phyloP scores from a whole-genome alignment of 2,797 vertebrate species.

The Channallabes apus region DNA sequence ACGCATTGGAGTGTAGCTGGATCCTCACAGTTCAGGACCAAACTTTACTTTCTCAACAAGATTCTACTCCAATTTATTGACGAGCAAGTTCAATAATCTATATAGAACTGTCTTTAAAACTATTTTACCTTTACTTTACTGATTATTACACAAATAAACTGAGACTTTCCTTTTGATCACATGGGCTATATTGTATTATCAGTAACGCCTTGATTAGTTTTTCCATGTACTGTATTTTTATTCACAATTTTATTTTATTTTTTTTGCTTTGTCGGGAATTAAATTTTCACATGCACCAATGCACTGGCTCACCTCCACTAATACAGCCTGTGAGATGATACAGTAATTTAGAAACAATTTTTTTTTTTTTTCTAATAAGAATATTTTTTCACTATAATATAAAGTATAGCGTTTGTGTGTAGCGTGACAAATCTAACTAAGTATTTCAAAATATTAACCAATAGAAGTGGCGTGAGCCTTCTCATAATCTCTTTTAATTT shows the following conservation, averaged over 20 bases:
- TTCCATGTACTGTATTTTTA: not conserved
- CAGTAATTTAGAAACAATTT: not conserved
- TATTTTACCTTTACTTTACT: not conserved
- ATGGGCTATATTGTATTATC: not conserved
- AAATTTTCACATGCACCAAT: not conserved
- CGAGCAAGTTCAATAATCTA: no score
- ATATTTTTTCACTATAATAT: no score
- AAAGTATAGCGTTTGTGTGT: no score
- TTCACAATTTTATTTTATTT: not conserved
- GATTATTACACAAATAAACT: no score
- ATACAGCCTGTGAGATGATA: not conserved
- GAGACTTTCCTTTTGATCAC: not conserved
- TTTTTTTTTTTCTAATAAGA: not conserved
- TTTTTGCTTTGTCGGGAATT: not conserved
- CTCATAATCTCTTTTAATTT: no score
- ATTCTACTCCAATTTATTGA: not conserved
- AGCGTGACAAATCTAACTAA: no score
- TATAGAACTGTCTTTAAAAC: no score
- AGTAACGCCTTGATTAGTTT: not conserved
- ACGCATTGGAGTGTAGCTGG: not conserved
- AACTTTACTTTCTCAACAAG: not conserved
- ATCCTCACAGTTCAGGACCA: not conserved
- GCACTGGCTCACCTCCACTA: not conserved
- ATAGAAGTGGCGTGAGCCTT: no score
- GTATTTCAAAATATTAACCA: no score